These are phyloP conservation scores for Acipenser transmontanus DNA, from an alignment of 2,797 vertebrate genomes.

Conservation along the genomic window DNA sequence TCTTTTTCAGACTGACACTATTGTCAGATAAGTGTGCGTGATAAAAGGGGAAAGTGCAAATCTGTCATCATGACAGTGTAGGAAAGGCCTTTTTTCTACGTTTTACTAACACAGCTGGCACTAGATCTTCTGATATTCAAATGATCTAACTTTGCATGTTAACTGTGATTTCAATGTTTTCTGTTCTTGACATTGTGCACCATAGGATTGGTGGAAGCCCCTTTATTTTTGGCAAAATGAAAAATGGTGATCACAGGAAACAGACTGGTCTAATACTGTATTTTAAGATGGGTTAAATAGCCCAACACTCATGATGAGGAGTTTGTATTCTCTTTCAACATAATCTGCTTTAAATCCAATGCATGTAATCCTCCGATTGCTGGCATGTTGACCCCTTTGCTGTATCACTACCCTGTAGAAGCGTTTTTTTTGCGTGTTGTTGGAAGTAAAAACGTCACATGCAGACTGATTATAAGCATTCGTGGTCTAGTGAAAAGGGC, in stretches of 20 bases:
- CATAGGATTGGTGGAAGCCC: conserved; percentile 13
- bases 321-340: too few species aligned
- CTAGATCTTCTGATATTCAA: conserved; percentile 46
- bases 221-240: too few species aligned
- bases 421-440: too few species aligned
- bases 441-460: too few species aligned
- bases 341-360: too few species aligned
- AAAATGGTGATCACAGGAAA: neutral
- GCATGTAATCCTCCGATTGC: too few species aligned
- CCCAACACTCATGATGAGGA: too few species aligned
- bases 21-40: conserved; percentile 30
- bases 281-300: too few species aligned
- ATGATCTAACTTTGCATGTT: conserved; percentile 42
- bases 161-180: conserved; percentile 45
- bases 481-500: too few species aligned
- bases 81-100: conserved; percentile 16
- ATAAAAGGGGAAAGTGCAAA: conserved; percentile 25
- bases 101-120: conserved; percentile 39
- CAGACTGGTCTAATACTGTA: neutral
- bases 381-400: too few species aligned
- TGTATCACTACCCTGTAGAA: too few species aligned
- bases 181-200: conserved; percentile 42
- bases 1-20: conserved; percentile 13
- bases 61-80: conserved; percentile 30
- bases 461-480: too few species aligned